A percentile compares a stretch with the other conserved stretches of the same genome.
These are phyloP conservation scores for Aquatica leii DNA, from an alignment of 2,888 invertebrate genomes.

Conservation along the genomic window DNA sequence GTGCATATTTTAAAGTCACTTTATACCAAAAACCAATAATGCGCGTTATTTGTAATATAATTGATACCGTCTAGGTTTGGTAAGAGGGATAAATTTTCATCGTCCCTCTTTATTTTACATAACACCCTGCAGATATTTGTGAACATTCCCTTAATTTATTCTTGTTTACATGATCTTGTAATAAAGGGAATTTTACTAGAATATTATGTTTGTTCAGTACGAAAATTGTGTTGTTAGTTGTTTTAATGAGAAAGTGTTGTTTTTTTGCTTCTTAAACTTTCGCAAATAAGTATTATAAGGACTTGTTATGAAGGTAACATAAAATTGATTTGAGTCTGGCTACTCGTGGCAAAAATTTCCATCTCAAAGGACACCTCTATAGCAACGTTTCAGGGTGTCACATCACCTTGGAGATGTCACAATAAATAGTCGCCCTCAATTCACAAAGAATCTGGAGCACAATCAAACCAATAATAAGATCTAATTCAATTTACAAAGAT, in stretches of 20 bases:
- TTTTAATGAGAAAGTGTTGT: no score
- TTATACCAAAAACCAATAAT: conserved; percentile 2
- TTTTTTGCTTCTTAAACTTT: no score
- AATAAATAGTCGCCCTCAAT: conserved; percentile 47
- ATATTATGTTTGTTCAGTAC: conserved; percentile 21
- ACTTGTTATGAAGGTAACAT: background rate
- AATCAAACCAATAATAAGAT: conserved; percentile 7
- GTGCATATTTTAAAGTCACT: conserved; percentile 34
- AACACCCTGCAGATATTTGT: conserved; percentile 31
- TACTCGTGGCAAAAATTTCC: conserved; percentile 43
- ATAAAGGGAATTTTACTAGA: conserved; percentile 34
- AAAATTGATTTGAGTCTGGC: conserved; percentile 16
- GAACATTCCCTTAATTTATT: conserved; percentile 32
- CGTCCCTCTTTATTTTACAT: conserved; percentile 9
- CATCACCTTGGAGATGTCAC: conserved; percentile 56
- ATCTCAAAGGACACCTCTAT: conserved; percentile 55
- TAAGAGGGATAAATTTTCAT: background rate
- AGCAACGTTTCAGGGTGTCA: conserved; percentile 57
- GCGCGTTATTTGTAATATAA: background rate
- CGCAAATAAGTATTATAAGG: no score
- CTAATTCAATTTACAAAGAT: no score
- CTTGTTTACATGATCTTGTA: conserved; percentile 35
- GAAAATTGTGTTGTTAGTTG: background rate
- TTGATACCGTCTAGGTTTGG: background rate
- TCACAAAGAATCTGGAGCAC: conserved; percentile 37